A percentile compares a stretch with the other conserved stretches of the same genome.
These are phyloP conservation scores for Echiichthys vipera DNA, from an alignment of 2,797 vertebrate genomes.

Conservation along the genomic window DNA sequence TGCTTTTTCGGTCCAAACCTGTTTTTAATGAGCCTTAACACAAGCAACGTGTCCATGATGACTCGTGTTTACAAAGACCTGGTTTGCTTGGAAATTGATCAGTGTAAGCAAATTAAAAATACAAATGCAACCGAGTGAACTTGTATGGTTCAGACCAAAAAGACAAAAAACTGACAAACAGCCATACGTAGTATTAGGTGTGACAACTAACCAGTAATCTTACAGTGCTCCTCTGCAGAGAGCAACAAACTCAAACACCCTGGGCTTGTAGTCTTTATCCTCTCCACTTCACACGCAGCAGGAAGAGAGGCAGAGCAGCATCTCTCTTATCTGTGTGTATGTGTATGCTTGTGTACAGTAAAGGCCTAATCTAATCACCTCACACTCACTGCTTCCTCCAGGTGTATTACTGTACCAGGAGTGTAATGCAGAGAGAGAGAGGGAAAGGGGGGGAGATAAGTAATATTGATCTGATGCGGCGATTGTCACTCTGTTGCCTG, in stretches of 20 bases:
- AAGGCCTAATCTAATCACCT: slow-evolving; percentile 79
- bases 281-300: slow-evolving; percentile 71
- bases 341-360: slow-evolving; percentile 71
- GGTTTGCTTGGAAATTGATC: background rate
- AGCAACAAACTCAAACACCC: slow-evolving; percentile 57
- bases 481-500: slow-evolving; percentile 71
- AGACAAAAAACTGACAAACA: background rate
- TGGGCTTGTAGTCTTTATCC: slow-evolving; percentile 67
- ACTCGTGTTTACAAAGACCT: background rate
- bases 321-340: slow-evolving; percentile 71
- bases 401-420: slow-evolving; percentile 76
- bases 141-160: background rate
- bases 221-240: slow-evolving; percentile 37
- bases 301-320: slow-evolving; percentile 62
- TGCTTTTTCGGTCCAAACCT: background rate
- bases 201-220: slow-evolving; percentile 51
- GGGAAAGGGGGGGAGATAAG: slow-evolving; percentile 64
- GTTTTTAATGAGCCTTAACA: background rate
- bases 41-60: background rate
- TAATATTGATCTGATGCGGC: slow-evolving; percentile 79
- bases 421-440: slow-evolving; percentile 67
- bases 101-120: background rate
- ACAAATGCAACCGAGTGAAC: background rate
- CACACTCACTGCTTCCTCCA: slow-evolving; percentile 75
- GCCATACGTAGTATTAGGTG: background rate